These are phyloP conservation scores for Cydia strobilella DNA, from an alignment of 1,140 invertebrate genomes.

Conservation along the genomic window DNA sequence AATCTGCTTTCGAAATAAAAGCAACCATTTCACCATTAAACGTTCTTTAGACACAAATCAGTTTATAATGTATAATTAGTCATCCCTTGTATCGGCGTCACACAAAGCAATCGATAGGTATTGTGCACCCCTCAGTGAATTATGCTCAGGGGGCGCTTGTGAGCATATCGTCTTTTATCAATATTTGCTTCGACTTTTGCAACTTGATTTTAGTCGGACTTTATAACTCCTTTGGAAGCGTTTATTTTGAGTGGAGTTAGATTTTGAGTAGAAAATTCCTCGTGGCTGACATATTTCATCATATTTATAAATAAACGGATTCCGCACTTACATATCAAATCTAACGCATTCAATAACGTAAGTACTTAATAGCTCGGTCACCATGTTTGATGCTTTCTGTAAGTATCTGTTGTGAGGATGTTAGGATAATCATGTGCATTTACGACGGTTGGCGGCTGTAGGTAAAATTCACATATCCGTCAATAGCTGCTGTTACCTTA, in stretches of 20 bases:
- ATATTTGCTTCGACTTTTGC: slow-evolving; percentile 16
- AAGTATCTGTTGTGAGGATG: too few relatives aligned
- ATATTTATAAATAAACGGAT: too few relatives aligned
- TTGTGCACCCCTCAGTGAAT: slow-evolving; percentile 23
- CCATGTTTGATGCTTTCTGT: too few relatives aligned
- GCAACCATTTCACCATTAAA: slow-evolving; percentile 1
- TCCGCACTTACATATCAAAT: too few relatives aligned
- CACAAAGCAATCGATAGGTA: slow-evolving; percentile 15
- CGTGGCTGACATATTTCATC: background rate
- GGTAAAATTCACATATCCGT: too few relatives aligned
- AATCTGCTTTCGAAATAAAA: background rate
- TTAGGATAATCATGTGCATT: too few relatives aligned
- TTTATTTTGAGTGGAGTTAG: background rate
- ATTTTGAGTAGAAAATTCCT: background rate
- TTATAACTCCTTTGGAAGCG: background rate
- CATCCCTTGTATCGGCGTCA: background rate
- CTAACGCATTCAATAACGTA: too few relatives aligned
- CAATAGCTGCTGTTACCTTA: too few relatives aligned
- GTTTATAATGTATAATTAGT: slow-evolving; percentile 27
- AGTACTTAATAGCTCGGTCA: too few relatives aligned
- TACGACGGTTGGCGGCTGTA: too few relatives aligned
- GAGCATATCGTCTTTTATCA: slow-evolving; percentile 15
- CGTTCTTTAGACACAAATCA: slow-evolving; percentile 14
- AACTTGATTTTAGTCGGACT: background rate
- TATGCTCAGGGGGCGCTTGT: slow-evolving; percentile 5